Evolutionary conservation across 2,888 invertebrate genomes (phyloP), one percentile per base, ranked within the genome.

Genomic region (Quadroppia sp.): DNA sequence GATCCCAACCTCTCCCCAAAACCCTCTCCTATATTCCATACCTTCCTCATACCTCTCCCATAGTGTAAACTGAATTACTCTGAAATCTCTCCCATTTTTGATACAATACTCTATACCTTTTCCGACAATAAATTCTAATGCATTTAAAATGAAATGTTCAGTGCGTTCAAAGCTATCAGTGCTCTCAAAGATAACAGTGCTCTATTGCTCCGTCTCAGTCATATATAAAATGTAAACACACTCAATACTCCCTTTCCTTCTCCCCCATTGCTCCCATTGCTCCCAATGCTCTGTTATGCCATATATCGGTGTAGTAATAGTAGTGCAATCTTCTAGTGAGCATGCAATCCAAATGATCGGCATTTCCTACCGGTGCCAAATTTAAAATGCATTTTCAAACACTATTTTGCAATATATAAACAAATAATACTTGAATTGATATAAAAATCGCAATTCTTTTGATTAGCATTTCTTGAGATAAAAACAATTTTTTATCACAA

Each of bases 141-240:
- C 69, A 69, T 69, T 69, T 69, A 40, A 69, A 69, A 69, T 69
- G 69, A 69, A 69, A 69, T 69, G 69, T 69, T 45, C 28, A 69
- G 69, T 69, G 69, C 69, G n/a, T n/a, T n/a, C n/a, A n/a, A n/a
- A n/a, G n/a, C n/a, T n/a, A n/a, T n/a, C n/a, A n/a, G n/a, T n/a
- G n/a, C n/a, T n/a, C n/a, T n/a, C n/a, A n/a, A n/a, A n/a, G n/a
- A n/a, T 69, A 42, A 23, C 20, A 20, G n/a, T 53, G 25, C 53
- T 59, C 30, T 25, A 59, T 3, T 69, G 69, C 69, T 67, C 36
- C 42, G 69, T 69, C 69, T 69, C 69, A 45, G 69, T 42, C 23
- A 20, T 28, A 56, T 15, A 28, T 25, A 32, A 59, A n/a, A 64
- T 64, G 36, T 36, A 64, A 64, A 64, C 61, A 59, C n/a, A 36